phyloP scores from a whole-genome alignment of 2,888 invertebrate genomes.

The Cheilosia soror region DNA sequence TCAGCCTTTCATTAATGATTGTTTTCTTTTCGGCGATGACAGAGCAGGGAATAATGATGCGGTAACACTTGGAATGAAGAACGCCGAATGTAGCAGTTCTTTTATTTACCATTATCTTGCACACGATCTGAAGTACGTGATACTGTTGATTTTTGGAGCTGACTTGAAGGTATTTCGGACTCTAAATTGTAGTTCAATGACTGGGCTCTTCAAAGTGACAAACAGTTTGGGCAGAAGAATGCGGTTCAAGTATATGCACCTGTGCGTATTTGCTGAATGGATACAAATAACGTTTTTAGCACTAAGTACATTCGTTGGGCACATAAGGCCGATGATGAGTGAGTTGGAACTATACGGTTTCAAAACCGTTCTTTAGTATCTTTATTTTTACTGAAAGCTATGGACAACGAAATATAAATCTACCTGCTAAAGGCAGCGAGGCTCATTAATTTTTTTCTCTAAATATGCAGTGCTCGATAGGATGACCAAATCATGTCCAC shows the following conservation, averaged over 20 bases:
- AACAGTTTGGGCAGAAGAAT: not conserved
- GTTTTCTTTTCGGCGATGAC: conserved; percentile 50
- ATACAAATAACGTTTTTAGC: too few relatives aligned
- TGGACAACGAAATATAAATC: too few relatives aligned
- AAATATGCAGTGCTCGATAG: too few relatives aligned
- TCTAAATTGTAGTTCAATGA: conserved; percentile 53
- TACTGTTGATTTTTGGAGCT: conserved; percentile 41
- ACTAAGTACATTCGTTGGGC: too few relatives aligned
- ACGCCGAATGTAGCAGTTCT: conserved; percentile 37
- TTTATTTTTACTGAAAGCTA: too few relatives aligned
- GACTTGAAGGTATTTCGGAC: conserved; percentile 21
- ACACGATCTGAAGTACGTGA: conserved; percentile 45
- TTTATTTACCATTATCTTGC: conserved; percentile 49
- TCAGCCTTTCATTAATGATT: conserved; percentile 49
- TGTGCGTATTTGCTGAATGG: too few relatives aligned
- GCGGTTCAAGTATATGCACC: not conserved
- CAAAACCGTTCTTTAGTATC: too few relatives aligned
- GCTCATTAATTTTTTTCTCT: too few relatives aligned
- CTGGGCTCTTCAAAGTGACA: conserved; percentile 26
- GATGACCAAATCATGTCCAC: too few relatives aligned
- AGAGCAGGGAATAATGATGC: conserved; percentile 8
- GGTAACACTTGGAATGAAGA: conserved; percentile 7
- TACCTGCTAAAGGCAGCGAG: too few relatives aligned
- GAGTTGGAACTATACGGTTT: too few relatives aligned
- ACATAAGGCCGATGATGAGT: too few relatives aligned